phyloP scores from a whole-genome alignment of 2,888 invertebrate genomes.

The Drosophila mimica region DNA sequence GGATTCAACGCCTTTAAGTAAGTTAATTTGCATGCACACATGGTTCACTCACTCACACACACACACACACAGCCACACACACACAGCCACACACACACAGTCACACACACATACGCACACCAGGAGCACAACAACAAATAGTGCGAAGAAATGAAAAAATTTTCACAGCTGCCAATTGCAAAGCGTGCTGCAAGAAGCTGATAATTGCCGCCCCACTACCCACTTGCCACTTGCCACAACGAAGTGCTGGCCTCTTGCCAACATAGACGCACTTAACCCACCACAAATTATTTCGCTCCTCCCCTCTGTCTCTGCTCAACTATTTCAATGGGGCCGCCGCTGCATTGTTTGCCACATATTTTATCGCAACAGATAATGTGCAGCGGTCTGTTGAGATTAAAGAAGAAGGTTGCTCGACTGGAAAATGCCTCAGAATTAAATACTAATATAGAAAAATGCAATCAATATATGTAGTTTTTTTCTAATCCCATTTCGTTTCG shows the following conservation, averaged over 20 bases:
- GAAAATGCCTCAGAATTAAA: neutral
- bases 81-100: neutral
- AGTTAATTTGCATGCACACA: constrained; percentile 71
- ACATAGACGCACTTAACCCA: constrained; percentile 22
- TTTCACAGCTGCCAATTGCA: constrained; percentile 23
- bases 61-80: neutral
- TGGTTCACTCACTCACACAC: neutral
- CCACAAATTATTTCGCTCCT: constrained; percentile 24
- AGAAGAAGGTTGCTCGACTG: neutral
- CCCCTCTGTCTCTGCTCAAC: constrained; percentile 9
- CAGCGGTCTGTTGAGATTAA: constrained; percentile 9
- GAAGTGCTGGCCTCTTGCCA: constrained; percentile 7
- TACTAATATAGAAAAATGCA: neutral
- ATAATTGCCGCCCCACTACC: constrained; percentile 38
- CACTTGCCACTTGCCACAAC: constrained; percentile 1
- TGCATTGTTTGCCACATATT: constrained; percentile 36
- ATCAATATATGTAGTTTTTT: neutral
- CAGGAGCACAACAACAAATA: neutral
- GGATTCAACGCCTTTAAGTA: constrained; percentile 58
- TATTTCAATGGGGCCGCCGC: constrained; percentile 28
- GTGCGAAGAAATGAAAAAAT: constrained; percentile 10
- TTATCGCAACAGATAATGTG: constrained; percentile 38
- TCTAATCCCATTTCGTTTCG: neutral
- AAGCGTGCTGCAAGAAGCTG: constrained; percentile 34
- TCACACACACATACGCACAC: neutral